Base-by-base conservation (phyloP, 2,888 invertebrate genomes). In the Pardosa pseudoannulata region DNA sequence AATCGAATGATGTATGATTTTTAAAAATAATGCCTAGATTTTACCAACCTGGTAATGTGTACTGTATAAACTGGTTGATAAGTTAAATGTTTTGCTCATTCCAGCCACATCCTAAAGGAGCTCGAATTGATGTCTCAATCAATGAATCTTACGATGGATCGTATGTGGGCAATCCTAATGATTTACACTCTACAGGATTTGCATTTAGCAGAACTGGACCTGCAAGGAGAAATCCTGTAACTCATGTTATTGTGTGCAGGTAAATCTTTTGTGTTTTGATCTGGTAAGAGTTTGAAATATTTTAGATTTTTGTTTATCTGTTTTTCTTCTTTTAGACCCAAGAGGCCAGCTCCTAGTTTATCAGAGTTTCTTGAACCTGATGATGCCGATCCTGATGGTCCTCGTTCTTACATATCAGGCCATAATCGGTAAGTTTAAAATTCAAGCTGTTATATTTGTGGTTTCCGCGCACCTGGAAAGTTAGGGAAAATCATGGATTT, bases 111-210 rank as follows among this genome's bases (percentile, higher is more conserved):
- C 90, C 91, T 3, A 91, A 91, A 89, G 92, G 97, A 87, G 96
- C 97, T 56, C 94, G 97, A 85, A 96, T 98, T 89, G 98, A 98
- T 92, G 98, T 98, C 0, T 96, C 97, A 0, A 96, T 98, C 89
- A 98, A 98, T 92, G 97, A 98, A 91, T 93, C 95, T 87, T 98
- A 97, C 92, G 98, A 98, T 92, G 98, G 98, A 0, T 97, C 97
- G 0, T 98, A 98, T 92, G 95, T 96, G 13, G 98, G 98, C 3
- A 97, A 97, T 62, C 97, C 98, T 0, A 88, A 88, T 36, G 96
- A 97, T 92, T 93, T 97, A 88, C 94, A 95, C 0, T 95, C 95
- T 0, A 94, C 94, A 1, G 95, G 95, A 29, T 92, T 91, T 89
- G 92, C 92, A 41, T 95, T 95, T 91, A 94, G 95, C 29, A 93